Evolutionary conservation across 2,113 vertebrate genomes (phyloP).

Genomic region (Phocoena phocoena): DNA sequence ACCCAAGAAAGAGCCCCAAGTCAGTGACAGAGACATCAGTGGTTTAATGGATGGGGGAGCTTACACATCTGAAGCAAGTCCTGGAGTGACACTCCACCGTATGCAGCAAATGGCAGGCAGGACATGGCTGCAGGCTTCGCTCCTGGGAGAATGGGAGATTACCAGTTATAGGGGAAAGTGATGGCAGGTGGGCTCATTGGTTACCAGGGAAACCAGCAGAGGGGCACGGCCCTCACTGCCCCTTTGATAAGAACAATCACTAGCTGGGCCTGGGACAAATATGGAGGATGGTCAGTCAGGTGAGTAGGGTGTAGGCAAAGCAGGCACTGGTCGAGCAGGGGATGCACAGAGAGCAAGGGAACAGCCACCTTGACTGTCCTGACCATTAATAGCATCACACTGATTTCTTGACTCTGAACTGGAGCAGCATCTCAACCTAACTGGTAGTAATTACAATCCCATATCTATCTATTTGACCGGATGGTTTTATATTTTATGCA

Average conservation of each 20-base stretch:
- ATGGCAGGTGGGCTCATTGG: background rate
- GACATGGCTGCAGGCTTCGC: background rate
- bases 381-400: background rate
- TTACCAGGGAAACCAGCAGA: background rate
- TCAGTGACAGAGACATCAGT: background rate
- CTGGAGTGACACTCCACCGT: background rate
- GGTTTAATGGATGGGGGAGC: background rate
- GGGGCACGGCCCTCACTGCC: fast-evolving
- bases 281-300: background rate
- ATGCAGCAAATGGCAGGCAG: background rate
- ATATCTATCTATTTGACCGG: background rate
- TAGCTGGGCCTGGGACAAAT: background rate
- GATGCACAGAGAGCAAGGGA: background rate
- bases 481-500: background rate
- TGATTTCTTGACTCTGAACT: background rate
- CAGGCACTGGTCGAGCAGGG: background rate
- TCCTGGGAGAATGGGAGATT: background rate
- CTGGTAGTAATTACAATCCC: background rate
- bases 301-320: background rate
- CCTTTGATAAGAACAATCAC: background rate
- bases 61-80: background rate
- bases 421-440: background rate
- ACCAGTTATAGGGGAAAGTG: background rate
- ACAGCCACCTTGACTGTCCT: background rate
- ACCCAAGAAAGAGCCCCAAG: background rate